A percentile compares a stretch with the other conserved stretches of the same genome.
phyloP scores from a whole-genome alignment of 2,797 vertebrate species.

The Iguana delicatissima region DNA sequence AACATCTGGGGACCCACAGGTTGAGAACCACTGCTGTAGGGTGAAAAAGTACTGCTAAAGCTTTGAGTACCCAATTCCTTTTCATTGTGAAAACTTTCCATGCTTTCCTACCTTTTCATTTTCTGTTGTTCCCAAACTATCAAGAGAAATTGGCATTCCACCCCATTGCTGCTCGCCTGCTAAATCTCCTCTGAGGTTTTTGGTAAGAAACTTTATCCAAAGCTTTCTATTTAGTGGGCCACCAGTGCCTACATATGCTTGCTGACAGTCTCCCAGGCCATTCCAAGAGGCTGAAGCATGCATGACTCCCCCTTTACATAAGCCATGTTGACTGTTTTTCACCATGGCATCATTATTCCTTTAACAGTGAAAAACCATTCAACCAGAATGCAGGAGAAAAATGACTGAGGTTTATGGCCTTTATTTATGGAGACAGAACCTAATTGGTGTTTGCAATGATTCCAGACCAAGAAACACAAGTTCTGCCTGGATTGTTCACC shows the following conservation, averaged over 20 bases:
- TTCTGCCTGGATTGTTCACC: neutral
- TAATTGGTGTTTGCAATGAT: neutral
- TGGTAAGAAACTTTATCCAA: slow-evolving; percentile 1
- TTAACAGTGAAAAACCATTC: slow-evolving; percentile 18
- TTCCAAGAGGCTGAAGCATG: slow-evolving; percentile 6
- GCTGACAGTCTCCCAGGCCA: neutral
- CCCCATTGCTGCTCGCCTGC: neutral
- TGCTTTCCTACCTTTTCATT: neutral
- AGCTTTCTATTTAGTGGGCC: slow-evolving; percentile 14
- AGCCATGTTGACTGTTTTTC: slow-evolving; percentile 25
- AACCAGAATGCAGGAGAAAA: slow-evolving; percentile 20
- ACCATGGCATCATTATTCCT: slow-evolving; percentile 11
- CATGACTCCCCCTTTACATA: slow-evolving; percentile 2
- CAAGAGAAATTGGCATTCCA: neutral
- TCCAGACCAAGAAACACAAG: slow-evolving; percentile 8
- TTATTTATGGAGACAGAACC: slow-evolving; percentile 33
- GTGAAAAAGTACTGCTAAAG: neutral
- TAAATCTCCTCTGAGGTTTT: neutral
- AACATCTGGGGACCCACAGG: too few species aligned
- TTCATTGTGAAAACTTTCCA: neutral
- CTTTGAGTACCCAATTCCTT: neutral
- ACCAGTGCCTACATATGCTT: neutral
- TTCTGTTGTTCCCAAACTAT: slow-evolving; percentile 7
- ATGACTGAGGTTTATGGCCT: slow-evolving; percentile 15
- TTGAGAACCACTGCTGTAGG: too few species aligned